Base-by-base conservation (phyloP, 2,113 vertebrate species). In the Neotragus pygmaeus region DNA sequence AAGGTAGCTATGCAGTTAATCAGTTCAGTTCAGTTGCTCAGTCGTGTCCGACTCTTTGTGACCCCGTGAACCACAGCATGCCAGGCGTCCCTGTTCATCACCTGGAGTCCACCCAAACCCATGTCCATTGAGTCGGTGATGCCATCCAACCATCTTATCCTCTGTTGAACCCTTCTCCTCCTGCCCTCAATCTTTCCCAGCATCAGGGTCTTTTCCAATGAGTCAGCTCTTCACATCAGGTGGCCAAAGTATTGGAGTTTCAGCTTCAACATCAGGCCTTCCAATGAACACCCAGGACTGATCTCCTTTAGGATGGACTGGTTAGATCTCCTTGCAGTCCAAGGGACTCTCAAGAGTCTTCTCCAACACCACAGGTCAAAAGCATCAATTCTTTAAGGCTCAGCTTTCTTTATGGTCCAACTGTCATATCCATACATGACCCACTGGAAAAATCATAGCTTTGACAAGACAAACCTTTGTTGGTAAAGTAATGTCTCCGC, bases 31-130 rank as follows among this genome's bases (percentile, higher is more conserved):
- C 64, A 36, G 33, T 36, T 3, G 0, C n/a, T 36, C n/a, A 36
- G 64, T 70, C 9, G 9, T 70, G n/a, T 70, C 64, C 1, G 0
- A 66, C 64, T 66, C n/a, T 66, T 66, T 66, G 33, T 19, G 33
- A n/a, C 4, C 16, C 16, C 0, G 0, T 66, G 64, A 36, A 66
- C 4, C 0, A 1, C 17, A 66, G 64, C 64, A 36, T 0, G 2
- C 64, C 33, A 66, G 33, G 33, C 33, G 17, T 66, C 64, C 33
- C 4, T 66, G 17, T 36, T 17, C 33, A 66, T 36, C 17, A n/a
- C 64, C 33, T 0, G 0, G n/a, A 66, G 64, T 10, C 33, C 17
- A 36, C 17, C 64, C 64, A 66, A 66, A 36, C 17, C 33, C 64
- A 66, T 36, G 64, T 66, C 33, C 64, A 36, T 36, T 10, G 17